Conservation (phyloP, 92 coral and sea anemone genomes). For the Micromussa lordhowensis region DNA sequence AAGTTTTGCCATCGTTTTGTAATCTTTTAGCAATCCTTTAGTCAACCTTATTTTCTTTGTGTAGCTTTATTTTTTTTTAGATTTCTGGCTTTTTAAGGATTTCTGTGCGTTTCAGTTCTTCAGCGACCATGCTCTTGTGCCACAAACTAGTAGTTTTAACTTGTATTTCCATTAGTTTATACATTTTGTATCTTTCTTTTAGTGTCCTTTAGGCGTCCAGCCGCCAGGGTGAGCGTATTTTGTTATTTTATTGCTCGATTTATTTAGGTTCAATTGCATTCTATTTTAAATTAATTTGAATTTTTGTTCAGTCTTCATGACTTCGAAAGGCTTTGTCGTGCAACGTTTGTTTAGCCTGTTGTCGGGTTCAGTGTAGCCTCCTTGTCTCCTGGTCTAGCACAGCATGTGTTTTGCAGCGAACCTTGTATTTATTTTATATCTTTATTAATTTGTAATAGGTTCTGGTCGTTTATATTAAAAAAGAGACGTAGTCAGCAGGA, state of each 20-base stretch:
- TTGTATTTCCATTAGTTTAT: not conserved
- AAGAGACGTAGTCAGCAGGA: not conserved
- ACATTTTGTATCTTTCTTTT: slow-evolving; percentile 1
- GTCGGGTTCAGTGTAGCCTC: too few species aligned
- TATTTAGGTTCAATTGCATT: too few species aligned
- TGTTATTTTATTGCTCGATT: too few species aligned
- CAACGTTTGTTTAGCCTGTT: too few species aligned
- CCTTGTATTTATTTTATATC: not conserved
- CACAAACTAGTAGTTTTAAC: not conserved
- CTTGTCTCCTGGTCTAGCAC: not conserved
- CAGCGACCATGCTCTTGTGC: not conserved
- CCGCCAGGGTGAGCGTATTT: too few species aligned
- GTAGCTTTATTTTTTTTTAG: not conserved
- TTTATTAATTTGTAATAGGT: not conserved
- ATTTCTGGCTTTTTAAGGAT: not conserved
- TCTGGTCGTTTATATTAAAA: too few species aligned
- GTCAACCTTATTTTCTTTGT: too few species aligned
- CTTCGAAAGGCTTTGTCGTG: too few species aligned
- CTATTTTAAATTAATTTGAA: too few species aligned
- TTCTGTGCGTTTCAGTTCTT: not conserved
- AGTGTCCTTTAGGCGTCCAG: not conserved
- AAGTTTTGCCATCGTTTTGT: too few species aligned
- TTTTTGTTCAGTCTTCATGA: too few species aligned
- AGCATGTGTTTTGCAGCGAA: not conserved
- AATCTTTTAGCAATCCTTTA: too few species aligned